Base-by-base conservation (phyloP, 2,113 vertebrate genomes). In the Peromyscus polionotus region DNA sequence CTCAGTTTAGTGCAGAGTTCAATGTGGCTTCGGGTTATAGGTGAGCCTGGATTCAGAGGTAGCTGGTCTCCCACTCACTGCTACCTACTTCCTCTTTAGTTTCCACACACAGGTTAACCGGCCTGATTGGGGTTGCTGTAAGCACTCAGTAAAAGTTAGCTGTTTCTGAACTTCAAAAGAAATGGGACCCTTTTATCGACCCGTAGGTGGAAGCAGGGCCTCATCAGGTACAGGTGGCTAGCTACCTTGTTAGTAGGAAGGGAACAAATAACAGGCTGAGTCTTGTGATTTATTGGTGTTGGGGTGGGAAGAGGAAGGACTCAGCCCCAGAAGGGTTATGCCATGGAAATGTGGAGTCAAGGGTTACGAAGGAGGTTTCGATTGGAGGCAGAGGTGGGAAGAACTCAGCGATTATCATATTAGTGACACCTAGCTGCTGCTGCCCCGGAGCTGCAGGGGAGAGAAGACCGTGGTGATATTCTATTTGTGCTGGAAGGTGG, bases 91-190 rank as follows among this genome's bases (percentile, higher is more conserved):
- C 45, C 51, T 26, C 31, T 48, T 95, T 24, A 73, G 36, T 80
- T 76, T 79, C 54, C 85, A 76, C 16, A 22, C 0, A 2, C 63
- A 81, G 51, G 19, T 91, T 92, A 94, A 79, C 42, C 10, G 45
- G 83, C 70, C 87, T 81, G 36, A 95, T 45, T 31, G 83, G 81
- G 88, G 54, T 96, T 48, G 85, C 42, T 14, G 79, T 67, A 61
- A 95, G 42, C 42, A 39, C 42, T 63, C 80, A n/a, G 59, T 96
- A 86, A 95, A 94, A 88, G 68, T 93, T 75, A 84, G 88, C 63
- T 94, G 48, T 91, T 77, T 65, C 0, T 83, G 92, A 95, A 92
- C 94, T 97, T 97, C 95, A 97, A 95, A 97, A 92, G 88, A 84
- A 81, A 16, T 72, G 19, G 48, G 88, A 85, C 19, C 61, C 85